A percentile compares a stretch with the other conserved stretches of the same genome.
phyloP scores from a whole-genome alignment of 2,113 vertebrate genomes.

The Prietella phreatophila region DNA sequence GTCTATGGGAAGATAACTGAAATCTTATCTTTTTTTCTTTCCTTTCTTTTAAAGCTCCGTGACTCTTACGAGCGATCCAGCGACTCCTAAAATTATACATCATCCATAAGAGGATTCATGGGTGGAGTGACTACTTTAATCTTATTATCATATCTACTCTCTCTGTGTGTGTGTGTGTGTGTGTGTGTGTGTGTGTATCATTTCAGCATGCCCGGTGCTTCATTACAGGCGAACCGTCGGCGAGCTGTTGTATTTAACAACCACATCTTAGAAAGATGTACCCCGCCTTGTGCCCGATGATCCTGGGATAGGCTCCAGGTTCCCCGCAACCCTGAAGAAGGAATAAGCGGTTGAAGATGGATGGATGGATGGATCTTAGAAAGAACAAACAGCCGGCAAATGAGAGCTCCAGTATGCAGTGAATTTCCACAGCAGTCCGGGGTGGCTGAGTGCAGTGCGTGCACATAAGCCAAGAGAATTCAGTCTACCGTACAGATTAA shows the following conservation, averaged over 20 bases:
- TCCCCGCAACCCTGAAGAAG: too few relatives aligned
- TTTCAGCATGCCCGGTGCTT: background rate
- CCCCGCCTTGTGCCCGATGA: too few relatives aligned
- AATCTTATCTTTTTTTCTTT: too few relatives aligned
- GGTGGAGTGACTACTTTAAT: background rate
- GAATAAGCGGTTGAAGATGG: too few relatives aligned
- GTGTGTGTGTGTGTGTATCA: background rate
- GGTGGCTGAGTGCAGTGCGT: background rate
- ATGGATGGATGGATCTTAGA: too few relatives aligned
- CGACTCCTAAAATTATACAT: background rate
- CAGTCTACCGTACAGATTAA: conserved; percentile 44
- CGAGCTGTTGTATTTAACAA: background rate
- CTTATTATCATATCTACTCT: background rate
- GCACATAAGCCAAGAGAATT: conserved; percentile 7
- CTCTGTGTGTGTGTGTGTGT: background rate
- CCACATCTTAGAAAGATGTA: background rate
- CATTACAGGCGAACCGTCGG: background rate
- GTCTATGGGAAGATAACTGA: too few relatives aligned
- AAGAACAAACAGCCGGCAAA: background rate
- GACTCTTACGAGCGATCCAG: background rate
- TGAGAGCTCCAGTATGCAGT: background rate
- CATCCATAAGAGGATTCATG: background rate
- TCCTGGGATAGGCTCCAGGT: too few relatives aligned
- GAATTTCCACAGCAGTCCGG: background rate
- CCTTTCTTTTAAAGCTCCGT: too few relatives aligned